Evolutionary conservation across 1,140 invertebrate genomes (phyloP), one percentile per base, ranked within the genome.

Genomic region (Drosophila pseudoobscura): DNA sequence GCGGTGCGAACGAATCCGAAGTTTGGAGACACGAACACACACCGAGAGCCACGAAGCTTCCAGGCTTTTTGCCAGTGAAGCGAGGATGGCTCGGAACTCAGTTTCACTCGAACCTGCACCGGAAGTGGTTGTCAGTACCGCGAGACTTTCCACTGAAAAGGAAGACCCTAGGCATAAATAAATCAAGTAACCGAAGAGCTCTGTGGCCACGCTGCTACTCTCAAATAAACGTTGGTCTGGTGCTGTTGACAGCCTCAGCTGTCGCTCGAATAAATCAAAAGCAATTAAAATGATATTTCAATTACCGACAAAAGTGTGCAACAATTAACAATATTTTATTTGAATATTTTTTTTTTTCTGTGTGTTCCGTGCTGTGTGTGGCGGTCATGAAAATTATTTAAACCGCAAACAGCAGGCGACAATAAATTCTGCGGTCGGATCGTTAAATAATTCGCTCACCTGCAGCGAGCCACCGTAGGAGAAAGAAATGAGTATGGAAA

Each of bases 101-200:
- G 83, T 87, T 87, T 78, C 54, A 83, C 75, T 83, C 71, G 78
- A 88, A 88, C 85, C 75, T 82, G 83, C 83, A 74, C 83, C 83
- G 83, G 83, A 87, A 87, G 83, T 87, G 65, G 83, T 82, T 76
- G 82, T 72, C 56, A 87, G 79, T 26, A 52, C 58, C 69, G 74
- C 83, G 73, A 51, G 73, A 43, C 66, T 80, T 61, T 57, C 51
- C 24, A 57, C 39, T 53, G 6, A 11, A 45, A n/a, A 52, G 29
- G 11, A 49, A 66, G 59, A 22, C 52, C 35, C 20, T 24, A 39
- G 11, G 11, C 35, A 39, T 39, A 46, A 58, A 54, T 17, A 45
- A 65, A 52, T 63, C 26, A 60, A 43, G 35, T 35, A 45, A 22
- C n/a, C 17, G 43, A 31, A 17, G 35, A 11, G 35, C 35, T 39